Evolutionary conservation across 2,113 vertebrate genomes (phyloP), one percentile per base, ranked within the genome.

Genomic region (Mesitornis unicolor): DNA sequence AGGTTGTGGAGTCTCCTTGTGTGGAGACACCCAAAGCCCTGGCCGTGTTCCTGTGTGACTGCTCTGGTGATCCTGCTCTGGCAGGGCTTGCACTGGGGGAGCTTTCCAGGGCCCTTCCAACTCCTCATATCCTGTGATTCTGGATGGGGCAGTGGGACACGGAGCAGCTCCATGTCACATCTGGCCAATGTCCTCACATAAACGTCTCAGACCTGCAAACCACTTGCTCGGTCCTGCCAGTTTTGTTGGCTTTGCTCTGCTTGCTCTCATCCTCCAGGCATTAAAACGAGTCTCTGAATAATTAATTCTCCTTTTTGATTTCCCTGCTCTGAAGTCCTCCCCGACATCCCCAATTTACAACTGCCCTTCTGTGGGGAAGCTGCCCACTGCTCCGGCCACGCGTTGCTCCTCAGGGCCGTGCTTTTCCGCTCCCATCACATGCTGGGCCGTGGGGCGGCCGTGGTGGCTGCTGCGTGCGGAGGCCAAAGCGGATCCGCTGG

Each of bases 401-500:
- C 22, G 1, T 10, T 4, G 31, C 56, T 75, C 51, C 77, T 31
- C 2, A 3, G 70, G 82, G 64, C 51, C 31, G 8, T 0, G 7
- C 63, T 53, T 51, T 11, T 18, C 87, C 1, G 0, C 19, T n/a
- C 75, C 89, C 0, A 0, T 42, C 92, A 21, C 42, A 10, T 33
- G 43, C 7, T 24, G 45, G 3, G n/a, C 51, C 1, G 0, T 2
- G 20, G 73, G 54, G 38, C 26, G 31, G n/a, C 48, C 5, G 20
- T 11, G 31, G 63, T 43, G 2, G 38, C 43, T 3, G n/a, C 3
- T 6, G 31, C 3, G 26, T 11, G 48, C 0, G 1, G 43, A 45
- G 43, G 43, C 35, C 77, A 40, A 18, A 71, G 78, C 4, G 0
- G 53, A 84, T 8, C 76, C 2, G 0, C 50, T 21, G 1, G 33